Percentiles rank a stretch among this genome's conserved stretches.
phyloP scores from a whole-genome alignment of 2,113 vertebrate genomes.

The Sander lucioperca region DNA sequence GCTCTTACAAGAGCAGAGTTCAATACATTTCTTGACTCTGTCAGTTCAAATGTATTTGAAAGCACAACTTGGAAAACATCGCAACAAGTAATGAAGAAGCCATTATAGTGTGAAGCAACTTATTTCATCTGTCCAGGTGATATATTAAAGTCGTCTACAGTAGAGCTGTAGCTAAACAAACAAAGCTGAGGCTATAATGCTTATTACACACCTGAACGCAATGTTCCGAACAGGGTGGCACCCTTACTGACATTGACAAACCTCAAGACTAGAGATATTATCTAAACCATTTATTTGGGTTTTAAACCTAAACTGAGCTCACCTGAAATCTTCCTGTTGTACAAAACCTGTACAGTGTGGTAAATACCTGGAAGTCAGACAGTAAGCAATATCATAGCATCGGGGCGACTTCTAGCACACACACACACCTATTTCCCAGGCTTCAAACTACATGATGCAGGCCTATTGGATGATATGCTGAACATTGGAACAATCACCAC shows the following conservation, averaged over 20 bases:
- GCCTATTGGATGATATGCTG: neutral
- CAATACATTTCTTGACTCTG: neutral
- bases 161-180: neutral
- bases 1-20: neutral
- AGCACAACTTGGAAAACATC: neutral
- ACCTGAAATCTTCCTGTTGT: neutral
- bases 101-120: slow-evolving; percentile 16
- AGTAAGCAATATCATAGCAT: neutral
- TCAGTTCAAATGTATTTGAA: slow-evolving; percentile 7
- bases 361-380: neutral
- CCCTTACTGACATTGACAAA: neutral
- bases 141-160: neutral
- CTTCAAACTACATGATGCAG: neutral
- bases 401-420: neutral
- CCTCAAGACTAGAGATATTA: neutral
- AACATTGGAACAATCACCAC: neutral
- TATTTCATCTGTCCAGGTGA: slow-evolving; percentile 10
- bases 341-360: neutral
- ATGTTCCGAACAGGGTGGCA: neutral
- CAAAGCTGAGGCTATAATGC: neutral
- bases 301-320: neutral
- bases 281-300: neutral
- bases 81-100: slow-evolving; percentile 1
- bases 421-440: neutral
- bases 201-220: neutral